A percentile compares a stretch with the other conserved stretches of the same genome.
These are phyloP conservation scores for Acleris laterana DNA, from an alignment of 2,888 invertebrate genomes.

Conservation along the genomic window DNA sequence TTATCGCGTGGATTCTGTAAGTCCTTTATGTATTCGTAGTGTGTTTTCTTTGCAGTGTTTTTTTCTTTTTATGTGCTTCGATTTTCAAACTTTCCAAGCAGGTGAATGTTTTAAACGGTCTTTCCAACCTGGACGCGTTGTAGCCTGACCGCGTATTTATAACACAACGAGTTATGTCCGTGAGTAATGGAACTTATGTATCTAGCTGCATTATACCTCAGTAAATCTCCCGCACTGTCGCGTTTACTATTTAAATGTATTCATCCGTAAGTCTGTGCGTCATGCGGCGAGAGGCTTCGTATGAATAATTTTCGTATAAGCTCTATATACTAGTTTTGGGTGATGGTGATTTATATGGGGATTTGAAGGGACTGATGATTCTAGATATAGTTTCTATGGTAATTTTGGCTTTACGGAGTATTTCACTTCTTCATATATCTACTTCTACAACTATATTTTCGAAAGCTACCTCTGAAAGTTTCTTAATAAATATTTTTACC, in stretches of 20 bases:
- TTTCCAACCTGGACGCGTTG: conserved; percentile 11
- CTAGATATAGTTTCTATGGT: too few relatives aligned
- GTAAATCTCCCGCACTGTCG: conserved; percentile 78
- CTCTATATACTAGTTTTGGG: conserved; percentile 40
- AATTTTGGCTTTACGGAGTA: too few relatives aligned
- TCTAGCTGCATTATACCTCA: conserved; percentile 73
- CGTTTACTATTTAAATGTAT: conserved; percentile 84
- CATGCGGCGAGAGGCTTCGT: conserved; percentile 76
- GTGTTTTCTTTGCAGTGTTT: too few relatives aligned
- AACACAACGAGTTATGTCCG: conserved; percentile 69
- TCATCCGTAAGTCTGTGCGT: conserved; percentile 80
- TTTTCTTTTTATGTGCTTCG: too few relatives aligned
- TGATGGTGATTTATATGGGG: conserved; percentile 25
- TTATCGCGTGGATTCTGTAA: too few relatives aligned
- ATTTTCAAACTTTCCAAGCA: too few relatives aligned
- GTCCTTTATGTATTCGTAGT: too few relatives aligned
- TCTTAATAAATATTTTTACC: too few relatives aligned
- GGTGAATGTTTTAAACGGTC: too few relatives aligned
- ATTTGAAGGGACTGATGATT: conserved; percentile 11
- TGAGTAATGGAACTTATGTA: conserved; percentile 80
- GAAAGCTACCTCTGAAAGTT: too few relatives aligned
- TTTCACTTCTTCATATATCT: too few relatives aligned
- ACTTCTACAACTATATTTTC: too few relatives aligned
- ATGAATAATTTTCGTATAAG: conserved; percentile 78
- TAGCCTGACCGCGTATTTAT: conserved; percentile 33